Evolutionary conservation across 2,113 vertebrate genomes (phyloP).

Genomic region (Chaenogobius annularis): DNA sequence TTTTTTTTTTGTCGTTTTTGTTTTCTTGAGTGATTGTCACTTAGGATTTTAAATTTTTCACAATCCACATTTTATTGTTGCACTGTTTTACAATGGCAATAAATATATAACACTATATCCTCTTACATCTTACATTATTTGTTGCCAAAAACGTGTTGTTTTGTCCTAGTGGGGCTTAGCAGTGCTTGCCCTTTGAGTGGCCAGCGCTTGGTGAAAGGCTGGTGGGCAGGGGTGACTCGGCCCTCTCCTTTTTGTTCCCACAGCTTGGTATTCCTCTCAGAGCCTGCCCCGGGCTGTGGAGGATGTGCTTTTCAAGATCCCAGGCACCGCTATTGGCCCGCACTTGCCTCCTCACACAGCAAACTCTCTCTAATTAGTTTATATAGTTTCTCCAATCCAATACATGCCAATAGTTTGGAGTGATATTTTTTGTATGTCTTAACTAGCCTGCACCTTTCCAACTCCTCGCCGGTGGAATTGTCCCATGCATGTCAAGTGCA

Average conservation of each 20-base stretch:
- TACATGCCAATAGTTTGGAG: background rate
- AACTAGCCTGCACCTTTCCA: constrained; percentile 74
- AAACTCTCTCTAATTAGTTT: constrained; percentile 2
- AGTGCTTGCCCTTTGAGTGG: constrained; percentile 61
- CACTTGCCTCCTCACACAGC: constrained; percentile 39
- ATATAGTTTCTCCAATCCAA: background rate
- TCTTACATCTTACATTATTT: background rate
- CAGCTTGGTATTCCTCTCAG: constrained; percentile 82
- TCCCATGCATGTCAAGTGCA: constrained; percentile 76
- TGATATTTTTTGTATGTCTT: constrained; percentile 50
- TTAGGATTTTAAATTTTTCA: background rate
- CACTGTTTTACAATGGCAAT: background rate
- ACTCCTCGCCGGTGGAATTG: constrained; percentile 64
- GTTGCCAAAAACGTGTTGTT: background rate
- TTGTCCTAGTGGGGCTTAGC: constrained; percentile 24
- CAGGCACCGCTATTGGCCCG: constrained; percentile 57
- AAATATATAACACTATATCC: background rate
- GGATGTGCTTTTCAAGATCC: constrained; percentile 72
- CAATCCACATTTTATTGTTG: background rate
- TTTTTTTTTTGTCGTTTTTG: background rate
- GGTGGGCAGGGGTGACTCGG: constrained; percentile 71
- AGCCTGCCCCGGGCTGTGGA: constrained; percentile 67
- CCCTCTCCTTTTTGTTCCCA: constrained; percentile 74
- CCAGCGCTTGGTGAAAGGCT: constrained; percentile 57
- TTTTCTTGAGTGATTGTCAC: no score